Conservation (phyloP, 2,888 invertebrate species). For the Girardia tigrina region DNA sequence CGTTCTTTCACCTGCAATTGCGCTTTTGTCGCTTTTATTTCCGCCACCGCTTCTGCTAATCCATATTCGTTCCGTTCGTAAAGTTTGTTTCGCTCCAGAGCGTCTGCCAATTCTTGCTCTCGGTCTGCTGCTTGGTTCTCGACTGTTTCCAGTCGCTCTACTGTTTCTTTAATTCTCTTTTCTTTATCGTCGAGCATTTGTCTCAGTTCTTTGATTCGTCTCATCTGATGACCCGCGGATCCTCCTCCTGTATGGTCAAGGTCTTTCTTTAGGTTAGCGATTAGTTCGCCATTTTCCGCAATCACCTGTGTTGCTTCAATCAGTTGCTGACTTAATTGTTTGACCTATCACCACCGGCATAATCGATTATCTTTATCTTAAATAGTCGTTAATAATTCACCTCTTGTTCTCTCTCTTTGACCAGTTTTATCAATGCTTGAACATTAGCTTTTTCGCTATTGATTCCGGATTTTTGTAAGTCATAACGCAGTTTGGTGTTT, state of each 20-base stretch:
- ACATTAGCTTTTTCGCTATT: conserved; percentile 51
- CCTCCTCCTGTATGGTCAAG: conserved; percentile 40
- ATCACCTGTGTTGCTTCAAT: conserved; percentile 59
- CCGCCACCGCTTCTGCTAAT: conserved; percentile 60
- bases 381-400: not conserved
- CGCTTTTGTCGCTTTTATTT: conserved; percentile 42
- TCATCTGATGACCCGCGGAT: conserved; percentile 42
- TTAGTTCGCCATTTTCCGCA: conserved; percentile 59
- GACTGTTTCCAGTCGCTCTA: conserved; percentile 46
- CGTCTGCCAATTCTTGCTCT: conserved; percentile 58
- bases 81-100: conserved; percentile 55
- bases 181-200: conserved; percentile 55
- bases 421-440: conserved; percentile 51
- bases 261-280: conserved; percentile 58
- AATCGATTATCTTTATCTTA: not conserved
- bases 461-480: conserved; percentile 49
- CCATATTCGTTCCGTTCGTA: conserved; percentile 64
- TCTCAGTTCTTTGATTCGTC: conserved; percentile 53
- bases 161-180: conserved; percentile 41
- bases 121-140: conserved; percentile 60
- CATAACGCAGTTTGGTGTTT: conserved; percentile 52
- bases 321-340: conserved; percentile 62
- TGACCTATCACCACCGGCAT: conserved; percentile 51
- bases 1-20: conserved; percentile 38
- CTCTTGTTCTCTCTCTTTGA: conserved; percentile 58